A percentile compares a stretch with the other conserved stretches of the same genome.
phyloP scores from a whole-genome alignment of 2,113 vertebrate species.

The Equus przewalskii region DNA sequence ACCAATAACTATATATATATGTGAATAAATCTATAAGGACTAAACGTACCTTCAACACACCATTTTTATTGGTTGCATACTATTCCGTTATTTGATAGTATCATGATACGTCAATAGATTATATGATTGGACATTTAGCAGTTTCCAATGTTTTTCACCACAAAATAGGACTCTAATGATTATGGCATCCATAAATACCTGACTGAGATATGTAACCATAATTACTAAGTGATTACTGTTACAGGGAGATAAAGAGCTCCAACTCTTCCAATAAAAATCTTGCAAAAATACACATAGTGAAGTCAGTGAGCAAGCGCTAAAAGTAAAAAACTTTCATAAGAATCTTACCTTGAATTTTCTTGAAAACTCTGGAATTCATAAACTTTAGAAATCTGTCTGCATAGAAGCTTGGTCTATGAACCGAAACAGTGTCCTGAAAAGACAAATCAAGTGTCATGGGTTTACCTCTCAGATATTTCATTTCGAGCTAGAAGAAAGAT shows the following conservation, averaged over 20 bases:
- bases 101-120: not conserved
- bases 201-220: not conserved
- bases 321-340: not conserved
- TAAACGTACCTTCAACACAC: not conserved
- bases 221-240: not conserved
- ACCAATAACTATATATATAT: not conserved
- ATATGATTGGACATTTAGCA: not conserved
- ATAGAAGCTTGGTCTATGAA: conserved; percentile 97
- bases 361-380: conserved; percentile 97
- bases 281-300: not conserved
- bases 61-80: not conserved
- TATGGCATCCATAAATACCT: conserved; percentile 24
- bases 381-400: conserved; percentile 99
- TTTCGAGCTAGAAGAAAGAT: not conserved
- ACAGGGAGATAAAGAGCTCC: not conserved
- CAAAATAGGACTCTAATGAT: not conserved
- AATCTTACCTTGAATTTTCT: conserved; percentile 96
- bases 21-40: not conserved
- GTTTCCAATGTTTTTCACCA: conserved; percentile 11
- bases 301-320: not conserved
- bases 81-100: not conserved
- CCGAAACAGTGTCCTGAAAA: conserved; percentile 96
- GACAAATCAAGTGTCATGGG: conserved; percentile 60
- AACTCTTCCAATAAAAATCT: conserved; percentile 46
- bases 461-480: not conserved